A percentile compares a stretch with the other conserved stretches of the same genome.
These are phyloP conservation scores for Turritopsis dohrnii DNA, from an alignment of 30 jellyfish, hydroid and myxozoan species.

Conservation along the genomic window DNA sequence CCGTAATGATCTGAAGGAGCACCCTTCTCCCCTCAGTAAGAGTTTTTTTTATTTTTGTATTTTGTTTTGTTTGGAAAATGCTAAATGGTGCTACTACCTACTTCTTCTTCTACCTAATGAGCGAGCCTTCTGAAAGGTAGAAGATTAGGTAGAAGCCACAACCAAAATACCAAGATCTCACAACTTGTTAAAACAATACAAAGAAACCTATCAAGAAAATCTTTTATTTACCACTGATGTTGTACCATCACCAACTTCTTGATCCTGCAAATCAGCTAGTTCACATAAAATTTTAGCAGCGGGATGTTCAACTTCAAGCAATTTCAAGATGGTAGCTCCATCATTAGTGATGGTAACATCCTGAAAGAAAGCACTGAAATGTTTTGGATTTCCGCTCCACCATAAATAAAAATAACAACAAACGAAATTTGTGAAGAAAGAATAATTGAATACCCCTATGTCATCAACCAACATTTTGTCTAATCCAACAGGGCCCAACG, in stretches of 20 bases:
- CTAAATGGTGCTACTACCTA: too few relatives aligned
- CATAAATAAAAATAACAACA: background rate
- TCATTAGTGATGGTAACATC: constrained; percentile 99
- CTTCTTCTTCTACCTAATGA: too few relatives aligned
- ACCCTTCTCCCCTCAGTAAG: too few relatives aligned
- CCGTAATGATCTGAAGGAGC: too few relatives aligned
- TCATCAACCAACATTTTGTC: constrained; percentile 99
- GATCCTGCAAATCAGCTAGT: constrained; percentile 97
- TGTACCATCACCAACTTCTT: constrained; percentile 99
- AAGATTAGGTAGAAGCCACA: too few relatives aligned
- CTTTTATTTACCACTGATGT: constrained; percentile 88
- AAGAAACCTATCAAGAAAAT: background rate
- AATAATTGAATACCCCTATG: constrained; percentile 98
- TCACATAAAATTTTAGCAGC: constrained; percentile 99
- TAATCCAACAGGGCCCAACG: constrained; percentile 99
- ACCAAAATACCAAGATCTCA: too few relatives aligned
- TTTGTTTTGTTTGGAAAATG: too few relatives aligned
- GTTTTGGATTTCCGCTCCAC: too few relatives aligned
- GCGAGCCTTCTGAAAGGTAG: too few relatives aligned
- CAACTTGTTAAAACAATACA: background rate
- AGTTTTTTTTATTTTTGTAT: too few relatives aligned
- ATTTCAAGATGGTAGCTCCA: constrained; percentile 96
- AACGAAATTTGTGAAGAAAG: too few relatives aligned
- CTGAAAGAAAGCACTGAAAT: constrained; percentile 34
- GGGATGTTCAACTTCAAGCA: constrained; percentile 98